These are phyloP conservation scores for Pomacea canaliculata DNA, from an alignment of 2,888 invertebrate species.

Conservation along the genomic window DNA sequence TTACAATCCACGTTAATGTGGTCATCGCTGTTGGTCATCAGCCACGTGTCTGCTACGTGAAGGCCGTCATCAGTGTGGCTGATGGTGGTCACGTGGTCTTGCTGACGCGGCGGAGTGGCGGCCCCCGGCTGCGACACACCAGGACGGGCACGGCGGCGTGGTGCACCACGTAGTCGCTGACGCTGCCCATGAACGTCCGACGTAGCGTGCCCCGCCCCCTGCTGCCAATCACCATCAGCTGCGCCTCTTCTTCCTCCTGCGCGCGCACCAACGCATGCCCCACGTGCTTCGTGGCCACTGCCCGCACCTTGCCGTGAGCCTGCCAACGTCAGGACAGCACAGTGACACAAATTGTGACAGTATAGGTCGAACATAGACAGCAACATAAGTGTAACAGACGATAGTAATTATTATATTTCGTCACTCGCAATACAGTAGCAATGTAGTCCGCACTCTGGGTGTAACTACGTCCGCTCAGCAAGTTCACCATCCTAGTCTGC, in stretches of 20 bases:
- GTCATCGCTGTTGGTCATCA: too few relatives aligned
- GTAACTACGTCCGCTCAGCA: too few relatives aligned
- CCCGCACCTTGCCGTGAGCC: conserved; percentile 32
- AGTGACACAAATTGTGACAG: too few relatives aligned
- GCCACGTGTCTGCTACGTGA: too few relatives aligned
- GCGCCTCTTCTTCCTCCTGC: conserved; percentile 29
- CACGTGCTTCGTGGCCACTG: conserved; percentile 27
- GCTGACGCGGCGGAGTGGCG: conserved; percentile 1
- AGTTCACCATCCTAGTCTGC: too few relatives aligned
- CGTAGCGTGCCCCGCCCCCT: conserved; percentile 29
- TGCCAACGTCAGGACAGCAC: not conserved
- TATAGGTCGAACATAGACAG: too few relatives aligned
- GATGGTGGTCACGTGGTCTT: not conserved
- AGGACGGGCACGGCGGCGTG: conserved; percentile 33
- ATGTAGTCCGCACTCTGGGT: too few relatives aligned
- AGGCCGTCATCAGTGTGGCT: too few relatives aligned
- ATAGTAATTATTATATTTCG: too few relatives aligned
- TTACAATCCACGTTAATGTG: too few relatives aligned
- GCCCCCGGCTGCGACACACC: conserved; percentile 13
- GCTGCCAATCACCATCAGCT: conserved; percentile 32
- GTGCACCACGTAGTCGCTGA: conserved; percentile 32
- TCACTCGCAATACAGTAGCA: too few relatives aligned
- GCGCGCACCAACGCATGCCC: conserved; percentile 31
- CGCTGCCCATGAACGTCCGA: conserved; percentile 33
- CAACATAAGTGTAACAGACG: too few relatives aligned